Conservation (phyloP, 2,113 vertebrate genomes). For the Falco punctatus region DNA sequence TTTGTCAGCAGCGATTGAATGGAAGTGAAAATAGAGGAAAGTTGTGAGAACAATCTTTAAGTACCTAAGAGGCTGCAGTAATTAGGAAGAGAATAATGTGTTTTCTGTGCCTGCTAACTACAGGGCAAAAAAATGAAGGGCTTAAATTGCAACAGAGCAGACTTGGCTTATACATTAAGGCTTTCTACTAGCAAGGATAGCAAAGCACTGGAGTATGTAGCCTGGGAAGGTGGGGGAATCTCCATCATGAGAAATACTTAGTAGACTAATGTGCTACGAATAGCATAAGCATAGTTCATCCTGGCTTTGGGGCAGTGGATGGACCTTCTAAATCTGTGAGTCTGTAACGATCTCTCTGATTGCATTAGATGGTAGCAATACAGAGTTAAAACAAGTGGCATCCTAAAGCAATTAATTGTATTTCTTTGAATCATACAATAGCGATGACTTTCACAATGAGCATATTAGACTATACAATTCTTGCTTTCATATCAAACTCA, state of each 20-base stretch:
- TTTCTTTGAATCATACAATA: neutral
- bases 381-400: neutral
- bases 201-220: neutral
- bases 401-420: neutral
- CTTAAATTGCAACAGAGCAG: neutral
- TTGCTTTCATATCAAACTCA: neutral
- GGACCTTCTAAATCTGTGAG: neutral
- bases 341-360: neutral
- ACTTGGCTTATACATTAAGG: neutral
- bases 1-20: neutral
- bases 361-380: neutral
- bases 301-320: neutral
- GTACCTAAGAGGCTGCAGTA: neutral
- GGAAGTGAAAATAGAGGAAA: neutral
- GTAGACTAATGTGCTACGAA: neutral
- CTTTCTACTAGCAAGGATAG: neutral
- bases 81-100: neutral
- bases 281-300: neutral
- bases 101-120: neutral
- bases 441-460: neutral
- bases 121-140: neutral
- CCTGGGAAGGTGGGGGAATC: neutral
- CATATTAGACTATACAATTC: neutral
- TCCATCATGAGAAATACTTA: neutral
- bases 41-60: neutral